A percentile compares a stretch with the other conserved stretches of the same genome.
These are phyloP conservation scores for Microtus montanus DNA, from an alignment of 2,113 vertebrate species.

Conservation along the genomic window DNA sequence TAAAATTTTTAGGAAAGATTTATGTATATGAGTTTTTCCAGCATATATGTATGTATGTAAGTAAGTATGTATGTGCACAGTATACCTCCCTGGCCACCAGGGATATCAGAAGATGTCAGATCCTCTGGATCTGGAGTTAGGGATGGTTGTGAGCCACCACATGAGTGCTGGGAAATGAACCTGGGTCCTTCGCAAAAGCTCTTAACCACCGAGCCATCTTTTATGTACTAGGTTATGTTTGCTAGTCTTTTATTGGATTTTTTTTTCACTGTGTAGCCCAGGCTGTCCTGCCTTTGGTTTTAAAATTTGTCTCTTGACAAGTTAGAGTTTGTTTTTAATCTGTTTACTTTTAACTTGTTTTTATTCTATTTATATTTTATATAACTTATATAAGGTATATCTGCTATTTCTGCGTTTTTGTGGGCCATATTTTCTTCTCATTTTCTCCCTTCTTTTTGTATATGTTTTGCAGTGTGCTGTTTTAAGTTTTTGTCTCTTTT, in stretches of 20 bases:
- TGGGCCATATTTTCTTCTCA: background rate
- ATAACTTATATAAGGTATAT: background rate
- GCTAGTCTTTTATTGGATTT: background rate
- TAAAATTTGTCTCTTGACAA: background rate
- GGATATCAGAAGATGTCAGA: background rate
- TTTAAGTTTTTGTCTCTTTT: slow-evolving; percentile 21
- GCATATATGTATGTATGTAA: too few species aligned
- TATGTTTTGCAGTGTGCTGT: slow-evolving; percentile 19
- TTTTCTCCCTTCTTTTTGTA: background rate
- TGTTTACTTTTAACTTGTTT: background rate
- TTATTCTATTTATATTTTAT: background rate
- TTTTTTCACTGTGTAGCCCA: background rate
- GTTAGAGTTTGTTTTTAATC: background rate
- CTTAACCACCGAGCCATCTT: background rate
- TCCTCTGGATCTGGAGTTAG: background rate
- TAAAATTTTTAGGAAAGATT: too few species aligned
- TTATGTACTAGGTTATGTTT: background rate
- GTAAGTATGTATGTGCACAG: too few species aligned
- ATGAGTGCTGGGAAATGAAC: background rate
- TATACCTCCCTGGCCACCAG: too few species aligned
- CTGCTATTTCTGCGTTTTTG: background rate
- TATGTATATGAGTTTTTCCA: too few species aligned
- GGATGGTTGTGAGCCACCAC: too few species aligned
- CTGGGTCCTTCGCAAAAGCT: background rate
- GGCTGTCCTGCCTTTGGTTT: background rate